Evolutionary conservation across 2,113 vertebrate species (phyloP), one percentile per base, ranked within the genome.

Genomic region (Puffinus mauretanicus): DNA sequence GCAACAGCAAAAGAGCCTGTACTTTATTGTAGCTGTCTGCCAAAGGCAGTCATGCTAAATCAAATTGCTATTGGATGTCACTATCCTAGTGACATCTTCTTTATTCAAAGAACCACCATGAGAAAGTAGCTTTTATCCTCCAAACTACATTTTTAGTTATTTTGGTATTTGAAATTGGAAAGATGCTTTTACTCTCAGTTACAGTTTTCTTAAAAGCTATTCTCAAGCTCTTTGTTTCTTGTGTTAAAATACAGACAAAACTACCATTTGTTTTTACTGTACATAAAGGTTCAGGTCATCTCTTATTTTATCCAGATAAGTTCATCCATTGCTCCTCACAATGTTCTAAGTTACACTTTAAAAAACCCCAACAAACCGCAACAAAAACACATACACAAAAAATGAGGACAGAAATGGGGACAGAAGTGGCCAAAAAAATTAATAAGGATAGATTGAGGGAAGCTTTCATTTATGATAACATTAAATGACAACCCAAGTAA

Each of bases 331-430:
- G 46, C 25, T 88, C 36, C 60, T 66, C 22, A 82, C 15, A 85
- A 10, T 70, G 49, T 86, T 64, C 51, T 5, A 9, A 30, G 10
- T 57, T 30, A 34, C 24, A 10, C n/a, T 81, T 40, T 5, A 2
- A 30, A 70, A 46, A 20, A 1, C 0, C 4, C 4, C 7, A 24
- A 11, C 8, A 42, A 77, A 16, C 7, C 5, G 32, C 44, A 51
- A 20, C 34, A 58, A 77, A 86, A 65, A 30, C 30, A 66, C 4
- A 24, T 7, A 22, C 10, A 46, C 6, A 27, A 80, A 86, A 90
- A 69, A 25, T 4, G 11, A 58, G 57, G 22, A 7, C 24, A 90
- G 51, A 77, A 80, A 78, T 10, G 6, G 27, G 20, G 38, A 57
- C 16, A 82, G n/a, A 88, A 61, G 38, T 7, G 19, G 16, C 47